Percentiles rank a stretch among this genome's conserved stretches.
Conservation (phyloP, 2,888 invertebrate species). For the Chaetoderma sp. region DNA sequence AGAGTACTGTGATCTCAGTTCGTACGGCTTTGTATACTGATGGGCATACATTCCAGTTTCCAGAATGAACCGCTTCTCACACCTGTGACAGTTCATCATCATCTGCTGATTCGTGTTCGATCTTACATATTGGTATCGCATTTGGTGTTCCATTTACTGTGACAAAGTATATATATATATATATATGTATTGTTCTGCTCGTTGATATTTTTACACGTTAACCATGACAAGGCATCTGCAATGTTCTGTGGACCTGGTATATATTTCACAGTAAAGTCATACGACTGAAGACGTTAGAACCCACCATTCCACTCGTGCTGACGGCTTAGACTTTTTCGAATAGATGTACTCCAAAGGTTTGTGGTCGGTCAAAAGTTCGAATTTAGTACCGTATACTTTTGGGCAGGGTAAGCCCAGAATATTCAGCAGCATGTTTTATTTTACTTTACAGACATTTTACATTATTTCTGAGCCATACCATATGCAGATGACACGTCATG, state of each 20-base stretch:
- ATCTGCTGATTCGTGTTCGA: slow-evolving; percentile 12
- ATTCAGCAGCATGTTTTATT: no score
- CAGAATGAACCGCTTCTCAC: no score
- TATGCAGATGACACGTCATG: no score
- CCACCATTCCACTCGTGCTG: slow-evolving; percentile 12
- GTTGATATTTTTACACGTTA: background rate
- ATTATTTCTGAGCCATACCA: no score
- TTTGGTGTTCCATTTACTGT: slow-evolving; percentile 6
- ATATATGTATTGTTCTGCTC: background rate
- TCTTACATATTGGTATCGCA: background rate
- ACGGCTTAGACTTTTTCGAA: slow-evolving; percentile 8
- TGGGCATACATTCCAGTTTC: background rate
- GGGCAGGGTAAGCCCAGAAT: no score
- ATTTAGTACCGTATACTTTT: slow-evolving; percentile 19
- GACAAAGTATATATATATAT: slow-evolving; percentile 6
- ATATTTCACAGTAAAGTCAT: background rate
- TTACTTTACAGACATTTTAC: no score
- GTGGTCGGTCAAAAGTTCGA: slow-evolving; percentile 20
- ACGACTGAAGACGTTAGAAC: slow-evolving; percentile 12
- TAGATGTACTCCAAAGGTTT: slow-evolving; percentile 23
- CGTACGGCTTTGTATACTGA: slow-evolving; percentile 1
- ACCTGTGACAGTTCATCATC: slow-evolving; percentile 12
- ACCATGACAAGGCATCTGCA: slow-evolving; percentile 4
- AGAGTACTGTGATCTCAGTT: slow-evolving; percentile 6
- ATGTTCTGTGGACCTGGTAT: slow-evolving; percentile 12